These are phyloP conservation scores for Papilio helenus DNA, from an alignment of 1,140 invertebrate genomes.

Conservation along the genomic window DNA sequence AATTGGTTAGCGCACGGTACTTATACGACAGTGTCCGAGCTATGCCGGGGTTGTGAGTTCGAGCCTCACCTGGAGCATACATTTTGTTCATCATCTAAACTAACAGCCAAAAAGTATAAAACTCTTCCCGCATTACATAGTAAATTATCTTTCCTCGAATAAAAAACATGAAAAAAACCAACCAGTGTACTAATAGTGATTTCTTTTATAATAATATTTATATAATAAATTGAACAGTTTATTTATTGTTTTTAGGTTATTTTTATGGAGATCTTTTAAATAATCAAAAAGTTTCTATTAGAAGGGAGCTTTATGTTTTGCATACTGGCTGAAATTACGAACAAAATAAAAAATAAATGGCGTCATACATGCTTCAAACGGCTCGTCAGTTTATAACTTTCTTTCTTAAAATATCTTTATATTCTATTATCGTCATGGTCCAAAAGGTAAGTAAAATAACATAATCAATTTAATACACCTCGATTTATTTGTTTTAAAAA, in stretches of 20 bases:
- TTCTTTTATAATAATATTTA: too few relatives aligned
- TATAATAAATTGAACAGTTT: too few relatives aligned
- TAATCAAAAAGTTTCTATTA: not conserved
- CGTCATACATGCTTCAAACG: not conserved
- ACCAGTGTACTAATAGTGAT: too few relatives aligned
- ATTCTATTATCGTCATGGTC: not conserved
- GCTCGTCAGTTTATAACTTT: not conserved
- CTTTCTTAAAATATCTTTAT: not conserved
- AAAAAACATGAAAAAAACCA: too few relatives aligned
- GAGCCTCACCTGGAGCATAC: not conserved
- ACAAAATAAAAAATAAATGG: not conserved
- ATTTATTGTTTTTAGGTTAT: too few relatives aligned
- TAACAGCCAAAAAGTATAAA: too few relatives aligned
- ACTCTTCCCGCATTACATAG: too few relatives aligned
- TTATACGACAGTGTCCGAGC: slow-evolving; percentile 10
- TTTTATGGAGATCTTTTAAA: not conserved
- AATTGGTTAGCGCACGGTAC: too few relatives aligned
- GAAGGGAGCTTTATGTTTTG: too few relatives aligned
- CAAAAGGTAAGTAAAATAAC: not conserved
- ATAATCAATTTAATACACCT: not conserved
- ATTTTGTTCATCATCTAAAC: not conserved
- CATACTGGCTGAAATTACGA: not conserved
- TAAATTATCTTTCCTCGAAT: too few relatives aligned
- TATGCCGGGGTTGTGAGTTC: slow-evolving; percentile 1
- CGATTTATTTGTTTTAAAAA: too few relatives aligned